Evolutionary conservation across 2,113 vertebrate species (phyloP).

Genomic region (Fulmarus glacialis): DNA sequence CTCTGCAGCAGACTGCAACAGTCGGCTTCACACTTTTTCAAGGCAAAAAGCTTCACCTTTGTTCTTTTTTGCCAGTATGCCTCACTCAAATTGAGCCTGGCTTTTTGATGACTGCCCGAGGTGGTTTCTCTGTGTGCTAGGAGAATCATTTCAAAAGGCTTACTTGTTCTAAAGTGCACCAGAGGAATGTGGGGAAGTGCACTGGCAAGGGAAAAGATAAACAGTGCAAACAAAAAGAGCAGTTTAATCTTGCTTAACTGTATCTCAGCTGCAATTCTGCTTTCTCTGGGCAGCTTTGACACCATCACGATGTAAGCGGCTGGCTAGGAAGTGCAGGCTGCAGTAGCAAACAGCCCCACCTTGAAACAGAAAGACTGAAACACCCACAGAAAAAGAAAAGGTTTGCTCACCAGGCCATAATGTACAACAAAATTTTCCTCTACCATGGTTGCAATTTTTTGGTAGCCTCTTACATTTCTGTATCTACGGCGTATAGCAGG

Average conservation of each 20-base stretch:
- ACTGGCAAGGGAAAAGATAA: conserved; percentile 1
- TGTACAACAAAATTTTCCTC: neutral
- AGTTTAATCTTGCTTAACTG: conserved; percentile 5
- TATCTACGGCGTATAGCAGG: neutral
- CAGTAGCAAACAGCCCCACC: neutral
- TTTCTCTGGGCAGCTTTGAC: conserved; percentile 9
- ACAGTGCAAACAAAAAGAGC: conserved; percentile 17
- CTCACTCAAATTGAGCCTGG: conserved; percentile 15
- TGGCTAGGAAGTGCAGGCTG: neutral
- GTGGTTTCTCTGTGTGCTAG: neutral
- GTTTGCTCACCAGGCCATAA: neutral
- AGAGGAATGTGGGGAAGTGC: neutral
- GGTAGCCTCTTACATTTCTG: neutral
- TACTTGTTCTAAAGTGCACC: conserved; percentile 10
- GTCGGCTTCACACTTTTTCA: conserved; percentile 7
- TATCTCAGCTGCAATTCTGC: neutral
- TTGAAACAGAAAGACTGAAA: neutral
- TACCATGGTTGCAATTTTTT: neutral
- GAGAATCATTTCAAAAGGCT: conserved; percentile 13
- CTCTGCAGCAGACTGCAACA: neutral
- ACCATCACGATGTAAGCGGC: neutral
- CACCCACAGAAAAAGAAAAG: neutral
- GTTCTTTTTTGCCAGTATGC: neutral
- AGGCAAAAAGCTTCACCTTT: conserved; percentile 40
- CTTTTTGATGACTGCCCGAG: neutral